Conservation (phyloP, 2,797 vertebrate species). For the Sebastes hopkinsi region DNA sequence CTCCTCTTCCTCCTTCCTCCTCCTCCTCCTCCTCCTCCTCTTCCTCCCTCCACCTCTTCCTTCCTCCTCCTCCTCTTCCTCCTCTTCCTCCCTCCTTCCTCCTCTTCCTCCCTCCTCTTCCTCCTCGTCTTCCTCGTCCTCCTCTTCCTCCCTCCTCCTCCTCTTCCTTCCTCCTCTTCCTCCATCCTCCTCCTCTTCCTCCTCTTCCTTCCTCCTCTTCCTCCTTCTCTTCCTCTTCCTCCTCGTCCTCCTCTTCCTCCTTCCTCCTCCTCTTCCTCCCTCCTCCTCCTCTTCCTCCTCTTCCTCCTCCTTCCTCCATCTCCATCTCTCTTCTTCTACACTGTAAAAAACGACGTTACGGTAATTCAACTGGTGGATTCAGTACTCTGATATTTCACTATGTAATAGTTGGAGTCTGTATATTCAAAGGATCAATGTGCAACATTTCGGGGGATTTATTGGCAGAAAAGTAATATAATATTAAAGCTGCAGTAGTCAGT, state of each 20-base stretch:
- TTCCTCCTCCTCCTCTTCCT: too few relatives aligned
- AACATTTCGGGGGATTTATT: too few relatives aligned
- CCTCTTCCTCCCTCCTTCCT: too few relatives aligned
- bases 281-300: too few relatives aligned
- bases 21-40: accelerated
- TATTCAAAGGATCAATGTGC: accelerated
- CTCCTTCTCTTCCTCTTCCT: too few relatives aligned
- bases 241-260: too few relatives aligned
- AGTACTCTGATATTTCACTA: background rate
- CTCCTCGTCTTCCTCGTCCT: accelerated
- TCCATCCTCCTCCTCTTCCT: background rate
- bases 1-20: accelerated
- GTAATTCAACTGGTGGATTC: background rate
- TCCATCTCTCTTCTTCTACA: conserved; percentile 16
- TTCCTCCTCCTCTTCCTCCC: too few relatives aligned
- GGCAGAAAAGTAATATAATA: too few relatives aligned
- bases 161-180: too few relatives aligned
- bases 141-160: accelerated
- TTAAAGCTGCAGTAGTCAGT: too few relatives aligned
- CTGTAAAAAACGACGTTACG: conserved; percentile 36
- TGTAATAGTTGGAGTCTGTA: background rate
- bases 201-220: background rate
- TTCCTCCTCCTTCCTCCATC: background rate
- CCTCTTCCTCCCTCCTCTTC: accelerated
- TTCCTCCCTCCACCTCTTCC: accelerated